phyloP scores from a whole-genome alignment of 37 sponge, comb jelly and placozoan species.

The Spongilla lacustris region DNA sequence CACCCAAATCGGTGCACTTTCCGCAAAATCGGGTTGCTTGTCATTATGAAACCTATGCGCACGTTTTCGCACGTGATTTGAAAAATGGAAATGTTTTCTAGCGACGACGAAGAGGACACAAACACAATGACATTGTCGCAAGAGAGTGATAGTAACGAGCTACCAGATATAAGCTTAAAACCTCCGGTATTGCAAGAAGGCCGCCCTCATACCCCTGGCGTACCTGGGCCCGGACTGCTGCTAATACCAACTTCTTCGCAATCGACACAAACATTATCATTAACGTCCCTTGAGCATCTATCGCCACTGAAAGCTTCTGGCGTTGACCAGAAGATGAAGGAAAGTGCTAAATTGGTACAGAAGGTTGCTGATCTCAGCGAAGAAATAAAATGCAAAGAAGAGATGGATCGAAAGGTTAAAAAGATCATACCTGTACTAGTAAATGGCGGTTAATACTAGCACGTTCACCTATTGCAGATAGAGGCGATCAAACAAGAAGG shows the following conservation, averaged over 20 bases:
- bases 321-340: background rate
- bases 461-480: background rate
- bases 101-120: background rate
- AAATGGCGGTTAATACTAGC: background rate
- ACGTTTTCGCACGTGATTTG: no score
- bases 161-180: background rate
- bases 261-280: background rate
- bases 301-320: background rate
- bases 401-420: constrained; percentile 3
- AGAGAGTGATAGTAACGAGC: background rate
- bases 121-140: background rate
- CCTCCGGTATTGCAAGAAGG: background rate
- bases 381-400: background rate
- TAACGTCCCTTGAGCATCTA: background rate
- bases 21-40: no score
- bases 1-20: background rate
- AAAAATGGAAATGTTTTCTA: background rate
- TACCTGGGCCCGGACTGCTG: background rate
- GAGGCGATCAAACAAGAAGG: background rate
- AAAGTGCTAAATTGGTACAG: background rate
- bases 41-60: no score
- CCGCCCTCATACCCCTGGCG: background rate
- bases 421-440: background rate
- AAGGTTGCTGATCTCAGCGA: background rate
- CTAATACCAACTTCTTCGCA: background rate